Conservation (phyloP, 2,888 invertebrate species). For the Agrypnus murinus region DNA sequence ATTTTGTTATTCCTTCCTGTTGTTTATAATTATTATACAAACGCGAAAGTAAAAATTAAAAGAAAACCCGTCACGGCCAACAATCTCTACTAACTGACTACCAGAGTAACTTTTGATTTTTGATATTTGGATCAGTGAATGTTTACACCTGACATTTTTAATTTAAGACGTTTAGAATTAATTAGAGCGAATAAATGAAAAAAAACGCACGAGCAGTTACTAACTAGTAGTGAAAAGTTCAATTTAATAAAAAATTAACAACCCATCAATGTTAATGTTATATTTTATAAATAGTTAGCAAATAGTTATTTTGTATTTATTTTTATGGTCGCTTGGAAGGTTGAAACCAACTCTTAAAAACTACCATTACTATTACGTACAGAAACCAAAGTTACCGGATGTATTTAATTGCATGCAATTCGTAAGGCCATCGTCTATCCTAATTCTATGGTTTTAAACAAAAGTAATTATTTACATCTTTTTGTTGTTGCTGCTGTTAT, state of each 20-base stretch:
- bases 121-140: slow-evolving; percentile 18
- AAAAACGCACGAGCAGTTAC: too few species aligned
- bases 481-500: too few species aligned
- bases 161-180: background rate
- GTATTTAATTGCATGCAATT: slow-evolving; percentile 25
- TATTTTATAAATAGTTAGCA: too few species aligned
- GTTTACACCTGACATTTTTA: slow-evolving; percentile 5
- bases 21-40: background rate
- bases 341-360: slow-evolving; percentile 12
- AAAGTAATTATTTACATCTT: slow-evolving; percentile 20
- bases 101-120: slow-evolving; percentile 3
- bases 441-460: slow-evolving; percentile 24
- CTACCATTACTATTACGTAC: slow-evolving; percentile 10
- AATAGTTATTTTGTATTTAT: background rate
- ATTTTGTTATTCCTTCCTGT: too few species aligned
- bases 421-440: slow-evolving; percentile 19
- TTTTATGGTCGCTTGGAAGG: slow-evolving; percentile 28
- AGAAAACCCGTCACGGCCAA: slow-evolving; percentile 4
- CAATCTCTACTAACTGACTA: background rate
- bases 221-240: too few species aligned
- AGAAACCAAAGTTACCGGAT: slow-evolving; percentile 4
- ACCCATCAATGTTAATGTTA: background rate
- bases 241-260: too few species aligned
- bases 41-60: background rate
- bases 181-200: slow-evolving; percentile 15